phyloP scores from a whole-genome alignment of 2,797 vertebrate species.

The Podarcis siculus region DNA sequence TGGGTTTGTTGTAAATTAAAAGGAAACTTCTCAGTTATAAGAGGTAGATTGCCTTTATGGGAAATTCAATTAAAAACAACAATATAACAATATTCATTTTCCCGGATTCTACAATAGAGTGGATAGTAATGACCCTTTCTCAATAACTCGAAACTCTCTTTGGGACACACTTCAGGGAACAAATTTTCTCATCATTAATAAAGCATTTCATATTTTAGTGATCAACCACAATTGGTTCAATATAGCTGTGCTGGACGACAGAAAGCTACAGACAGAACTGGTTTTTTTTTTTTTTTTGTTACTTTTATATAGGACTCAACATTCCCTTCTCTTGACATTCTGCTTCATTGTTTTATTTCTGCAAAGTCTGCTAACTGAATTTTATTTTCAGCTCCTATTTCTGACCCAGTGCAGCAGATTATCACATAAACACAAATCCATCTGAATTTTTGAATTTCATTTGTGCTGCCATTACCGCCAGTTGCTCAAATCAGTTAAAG shows the following conservation, averaged over 20 bases:
- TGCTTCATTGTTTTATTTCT: neutral
- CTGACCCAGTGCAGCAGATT: neutral
- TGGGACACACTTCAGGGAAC: conserved; percentile 53
- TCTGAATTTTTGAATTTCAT: neutral
- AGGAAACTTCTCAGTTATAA: conserved; percentile 35
- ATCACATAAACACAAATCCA: neutral
- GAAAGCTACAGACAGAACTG: neutral
- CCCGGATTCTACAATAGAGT: conserved; percentile 46
- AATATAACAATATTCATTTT: conserved; percentile 68
- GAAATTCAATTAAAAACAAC: conserved; percentile 70
- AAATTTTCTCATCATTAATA: conserved; percentile 48
- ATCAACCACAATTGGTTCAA: neutral
- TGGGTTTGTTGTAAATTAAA: conserved; percentile 51
- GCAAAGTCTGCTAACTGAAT: neutral
- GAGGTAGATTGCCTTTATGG: conserved; percentile 51
- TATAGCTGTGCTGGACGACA: neutral
- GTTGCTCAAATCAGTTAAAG: neutral
- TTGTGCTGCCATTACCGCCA: neutral
- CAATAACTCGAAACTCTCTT: conserved; percentile 45
- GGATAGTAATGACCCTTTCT: conserved; percentile 48
- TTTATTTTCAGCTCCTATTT: neutral
- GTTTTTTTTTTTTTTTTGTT: neutral
- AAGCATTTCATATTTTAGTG: conserved; percentile 37
- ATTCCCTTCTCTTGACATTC: neutral
- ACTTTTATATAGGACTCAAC: accelerated